Percentiles rank a stretch among this genome's conserved stretches.
Evolutionary conservation across 2,888 invertebrate species (phyloP).

Genomic region (Dicyrtoma fusca): DNA sequence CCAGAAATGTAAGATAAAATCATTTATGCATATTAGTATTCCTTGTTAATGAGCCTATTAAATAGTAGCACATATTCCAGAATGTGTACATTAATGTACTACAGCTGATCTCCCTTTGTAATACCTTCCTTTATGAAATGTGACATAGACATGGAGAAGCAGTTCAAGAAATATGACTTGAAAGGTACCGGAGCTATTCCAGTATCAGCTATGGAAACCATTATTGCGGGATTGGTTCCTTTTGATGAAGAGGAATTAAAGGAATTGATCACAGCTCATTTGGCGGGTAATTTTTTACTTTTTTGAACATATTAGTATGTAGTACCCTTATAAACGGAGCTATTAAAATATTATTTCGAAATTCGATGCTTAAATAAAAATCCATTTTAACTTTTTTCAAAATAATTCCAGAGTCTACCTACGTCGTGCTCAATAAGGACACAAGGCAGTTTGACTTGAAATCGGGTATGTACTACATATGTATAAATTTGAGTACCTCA

Average conservation of each 20-base stretch:
- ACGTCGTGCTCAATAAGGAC: slow-evolving; percentile 47
- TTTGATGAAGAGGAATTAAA: slow-evolving; percentile 44
- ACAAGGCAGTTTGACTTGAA: slow-evolving; percentile 52
- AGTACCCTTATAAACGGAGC: no score
- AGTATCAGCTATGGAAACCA: slow-evolving; percentile 42
- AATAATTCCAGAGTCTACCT: slow-evolving; percentile 49
- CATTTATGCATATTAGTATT: neutral
- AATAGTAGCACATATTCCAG: no score
- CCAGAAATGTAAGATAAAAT: slow-evolving; percentile 43
- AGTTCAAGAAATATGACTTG: slow-evolving; percentile 49
- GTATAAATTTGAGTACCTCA: no score
- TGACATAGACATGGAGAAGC: slow-evolving; percentile 48
- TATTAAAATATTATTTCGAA: no score
- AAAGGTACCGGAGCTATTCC: slow-evolving; percentile 43
- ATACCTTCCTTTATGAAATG: no score
- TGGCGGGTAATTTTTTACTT: slow-evolving; percentile 42
- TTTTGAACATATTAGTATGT: no score
- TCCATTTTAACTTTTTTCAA: neutral
- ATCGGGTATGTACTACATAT: no score
- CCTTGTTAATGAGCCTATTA: no score
- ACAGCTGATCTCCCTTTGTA: no score
- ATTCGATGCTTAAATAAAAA: neutral
- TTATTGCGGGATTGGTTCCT: slow-evolving; percentile 43
- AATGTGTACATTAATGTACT: no score
- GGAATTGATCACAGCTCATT: slow-evolving; percentile 43